Conservation (phyloP, 2,113 vertebrate species). For the Miniopterus natalensis region DNA sequence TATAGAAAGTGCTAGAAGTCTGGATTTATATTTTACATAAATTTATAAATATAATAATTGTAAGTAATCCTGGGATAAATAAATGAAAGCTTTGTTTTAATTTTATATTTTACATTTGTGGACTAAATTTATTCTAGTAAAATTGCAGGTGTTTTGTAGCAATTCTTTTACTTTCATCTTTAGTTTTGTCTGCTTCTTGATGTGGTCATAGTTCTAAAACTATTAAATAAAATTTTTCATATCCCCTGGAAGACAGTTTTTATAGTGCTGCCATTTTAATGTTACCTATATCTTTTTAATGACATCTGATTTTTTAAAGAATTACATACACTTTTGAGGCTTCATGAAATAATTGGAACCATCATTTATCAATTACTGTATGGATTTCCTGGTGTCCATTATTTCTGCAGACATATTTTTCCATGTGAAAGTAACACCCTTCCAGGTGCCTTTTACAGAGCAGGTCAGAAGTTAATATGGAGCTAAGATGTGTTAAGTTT, state of each 20-base stretch:
- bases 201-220: slow-evolving; percentile 31
- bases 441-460: not conserved
- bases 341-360: slow-evolving; percentile 85
- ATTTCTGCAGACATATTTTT: slow-evolving; percentile 80
- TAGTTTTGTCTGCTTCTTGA: not conserved
- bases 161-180: not conserved
- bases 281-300: slow-evolving; percentile 72
- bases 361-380: slow-evolving; percentile 86
- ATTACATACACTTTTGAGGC: slow-evolving; percentile 79
- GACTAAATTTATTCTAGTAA: slow-evolving; percentile 68
- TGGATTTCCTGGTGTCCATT: slow-evolving; percentile 72
- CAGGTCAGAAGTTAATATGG: slow-evolving; percentile 75
- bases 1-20: not conserved
- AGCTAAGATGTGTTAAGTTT: slow-evolving; percentile 37
- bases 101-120: slow-evolving; percentile 33
- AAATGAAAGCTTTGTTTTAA: slow-evolving; percentile 40
- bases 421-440: not conserved
- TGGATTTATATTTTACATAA: slow-evolving; percentile 24
- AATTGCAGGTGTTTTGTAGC: slow-evolving; percentile 70
- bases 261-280: slow-evolving; percentile 29
- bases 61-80: slow-evolving; percentile 68
- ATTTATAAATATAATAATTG: slow-evolving; percentile 27
- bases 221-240: not conserved
- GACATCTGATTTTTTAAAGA: slow-evolving; percentile 74
- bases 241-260: not conserved